Base-by-base conservation (phyloP, 2,113 vertebrate genomes). In the Notiomystis cincta region DNA sequence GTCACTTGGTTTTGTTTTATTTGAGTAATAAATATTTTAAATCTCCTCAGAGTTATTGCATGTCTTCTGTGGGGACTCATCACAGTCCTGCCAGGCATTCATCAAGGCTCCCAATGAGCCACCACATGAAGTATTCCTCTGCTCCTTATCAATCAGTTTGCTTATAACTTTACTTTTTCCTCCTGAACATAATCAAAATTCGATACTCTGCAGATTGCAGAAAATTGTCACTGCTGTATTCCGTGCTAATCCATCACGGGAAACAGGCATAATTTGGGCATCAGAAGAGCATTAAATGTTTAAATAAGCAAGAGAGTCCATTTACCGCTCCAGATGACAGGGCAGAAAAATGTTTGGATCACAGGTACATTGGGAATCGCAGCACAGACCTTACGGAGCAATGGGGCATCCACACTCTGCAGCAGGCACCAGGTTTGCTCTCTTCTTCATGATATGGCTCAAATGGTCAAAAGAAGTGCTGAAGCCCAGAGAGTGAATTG, bases 1-100 rank as follows among this genome's bases (percentile, higher is more conserved):
- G 93, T 95, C 93, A 60, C 80, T 96, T 40, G 72, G 85, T 84
- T 97, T 96, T 95, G 92, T 95, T 96, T 96, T 94, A 89, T 95
- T 89, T 94, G 88, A 92, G 92, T 65, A 75, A 76, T 96, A 96
- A 95, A 90, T 96, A 75, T 33, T 82, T 89, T 94, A 81, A 92
- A 94, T 92, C 85, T 92, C 85, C 64, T 57, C 38, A 81, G 72
- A 89, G 82, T 94, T 81, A 92, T 72, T 92, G 80, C 83, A 12
- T 35, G 31, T 94, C 95, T 87, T 96, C 67, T 60, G 48, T 53
- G 48, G 35, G 89, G 86, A 90, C 90, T 96, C 86, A 90, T 96
- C 93, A 71, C 14, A 78, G 88, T 69, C 92, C 93, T 95, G 88
- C 80, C 94, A 92, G 67, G 76, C 85, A 93, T 97, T 92, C 80